phyloP scores from a whole-genome alignment of 2,113 vertebrate genomes.

The Orthonyx spaldingii region DNA sequence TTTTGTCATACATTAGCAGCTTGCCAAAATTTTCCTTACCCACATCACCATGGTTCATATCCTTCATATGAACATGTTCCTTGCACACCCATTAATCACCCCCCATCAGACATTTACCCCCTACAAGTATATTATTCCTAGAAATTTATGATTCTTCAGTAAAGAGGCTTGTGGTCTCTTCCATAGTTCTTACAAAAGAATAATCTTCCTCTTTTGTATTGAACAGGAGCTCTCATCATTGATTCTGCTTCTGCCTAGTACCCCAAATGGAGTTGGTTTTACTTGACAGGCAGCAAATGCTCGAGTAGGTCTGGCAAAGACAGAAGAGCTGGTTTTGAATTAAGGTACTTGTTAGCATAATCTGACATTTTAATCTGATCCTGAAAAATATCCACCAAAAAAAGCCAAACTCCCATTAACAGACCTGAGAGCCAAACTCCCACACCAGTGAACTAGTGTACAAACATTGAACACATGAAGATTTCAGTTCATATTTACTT shows the following conservation, averaged over 20 bases:
- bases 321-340: not conserved
- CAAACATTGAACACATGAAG: fast-evolving
- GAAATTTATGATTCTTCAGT: not conserved
- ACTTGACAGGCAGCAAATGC: not conserved
- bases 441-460: not conserved
- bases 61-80: not conserved
- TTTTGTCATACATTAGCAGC: not conserved
- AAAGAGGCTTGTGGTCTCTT: not conserved
- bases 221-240: not conserved
- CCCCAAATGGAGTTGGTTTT: not conserved
- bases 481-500: not conserved
- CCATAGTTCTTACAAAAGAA: not conserved
- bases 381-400: not conserved
- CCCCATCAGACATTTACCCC: not conserved
- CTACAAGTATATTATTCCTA: not conserved
- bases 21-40: not conserved
- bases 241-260: not conserved
- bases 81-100: not conserved
- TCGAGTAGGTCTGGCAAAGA: not conserved
- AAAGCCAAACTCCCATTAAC: not conserved
- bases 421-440: not conserved
- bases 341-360: not conserved
- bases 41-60: not conserved
- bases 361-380: not conserved
- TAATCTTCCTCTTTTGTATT: not conserved